phyloP scores from a whole-genome alignment of 2,113 vertebrate genomes.

The Dipodomys stephensi region DNA sequence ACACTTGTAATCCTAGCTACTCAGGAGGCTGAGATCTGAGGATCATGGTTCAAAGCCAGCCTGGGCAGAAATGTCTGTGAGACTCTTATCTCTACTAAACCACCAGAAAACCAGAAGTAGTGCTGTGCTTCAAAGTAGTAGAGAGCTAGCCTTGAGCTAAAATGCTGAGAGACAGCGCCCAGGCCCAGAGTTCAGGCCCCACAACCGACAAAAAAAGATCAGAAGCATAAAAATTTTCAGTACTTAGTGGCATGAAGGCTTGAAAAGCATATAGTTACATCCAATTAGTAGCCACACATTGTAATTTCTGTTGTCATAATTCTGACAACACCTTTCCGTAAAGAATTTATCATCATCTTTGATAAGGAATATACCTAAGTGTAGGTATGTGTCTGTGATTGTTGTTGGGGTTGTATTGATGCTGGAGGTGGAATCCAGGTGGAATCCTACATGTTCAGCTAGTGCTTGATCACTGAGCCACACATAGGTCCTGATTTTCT shows the following conservation, averaged over 20 bases:
- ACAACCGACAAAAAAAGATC: not conserved
- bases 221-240: not conserved
- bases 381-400: not conserved
- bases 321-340: not conserved
- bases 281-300: not conserved
- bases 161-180: no score
- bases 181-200: no score
- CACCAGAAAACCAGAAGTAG: no score
- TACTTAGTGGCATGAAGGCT: not conserved
- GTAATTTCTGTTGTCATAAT: not conserved
- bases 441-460: not conserved
- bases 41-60: no score
- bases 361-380: not conserved
- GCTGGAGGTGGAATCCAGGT: not conserved
- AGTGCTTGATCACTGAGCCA: not conserved
- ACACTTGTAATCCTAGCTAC: no score
- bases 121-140: no score
- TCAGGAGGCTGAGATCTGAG: no score
- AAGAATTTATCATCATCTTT: not conserved
- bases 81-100: no score
- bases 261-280: not conserved
- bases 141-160: no score
- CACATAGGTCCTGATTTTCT: not conserved
- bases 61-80: no score
- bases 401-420: not conserved